A percentile compares a stretch with the other conserved stretches of the same genome.
These are phyloP conservation scores for Trogon melanurus DNA, from an alignment of 2,113 vertebrate genomes.

Conservation along the genomic window DNA sequence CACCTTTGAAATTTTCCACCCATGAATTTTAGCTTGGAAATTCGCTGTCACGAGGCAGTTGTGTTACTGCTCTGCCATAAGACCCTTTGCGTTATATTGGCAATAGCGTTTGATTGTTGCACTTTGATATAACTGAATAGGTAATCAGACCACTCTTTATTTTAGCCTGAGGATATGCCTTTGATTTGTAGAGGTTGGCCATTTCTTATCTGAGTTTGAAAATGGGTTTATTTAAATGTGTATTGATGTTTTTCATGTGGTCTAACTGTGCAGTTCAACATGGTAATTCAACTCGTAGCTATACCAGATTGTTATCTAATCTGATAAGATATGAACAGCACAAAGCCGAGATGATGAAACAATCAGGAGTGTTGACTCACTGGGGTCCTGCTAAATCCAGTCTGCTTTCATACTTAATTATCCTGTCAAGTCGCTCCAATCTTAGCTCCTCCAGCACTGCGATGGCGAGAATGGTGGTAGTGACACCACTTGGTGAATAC, in stretches of 20 bases:
- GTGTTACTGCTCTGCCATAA: background rate
- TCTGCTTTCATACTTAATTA: constrained; percentile 77
- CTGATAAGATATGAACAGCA: constrained; percentile 71
- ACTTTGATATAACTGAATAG: constrained; percentile 70
- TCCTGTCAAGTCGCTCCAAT: constrained; percentile 68
- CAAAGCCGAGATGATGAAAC: constrained; percentile 73
- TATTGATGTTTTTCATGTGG: constrained; percentile 69
- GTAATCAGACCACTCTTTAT: constrained; percentile 64
- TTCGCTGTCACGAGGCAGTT: background rate
- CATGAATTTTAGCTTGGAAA: background rate
- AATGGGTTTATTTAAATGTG: constrained; percentile 71
- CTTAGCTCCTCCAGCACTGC: constrained; percentile 52
- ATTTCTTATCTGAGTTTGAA: constrained; percentile 67
- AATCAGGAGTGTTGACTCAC: constrained; percentile 74
- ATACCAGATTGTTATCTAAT: constrained; percentile 74
- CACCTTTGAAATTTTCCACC: background rate
- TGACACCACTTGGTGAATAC: constrained; percentile 61
- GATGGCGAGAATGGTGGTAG: constrained; percentile 10
- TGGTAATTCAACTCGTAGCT: constrained; percentile 65
- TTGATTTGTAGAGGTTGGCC: constrained; percentile 65
- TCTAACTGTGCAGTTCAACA: constrained; percentile 65
- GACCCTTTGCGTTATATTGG: background rate
- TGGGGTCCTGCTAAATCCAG: constrained; percentile 71
- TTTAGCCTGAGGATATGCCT: constrained; percentile 68
- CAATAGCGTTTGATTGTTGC: constrained; percentile 42